Base-by-base conservation (phyloP, 2,888 invertebrate genomes). In the Caenorhabditis drosophilae region DNA sequence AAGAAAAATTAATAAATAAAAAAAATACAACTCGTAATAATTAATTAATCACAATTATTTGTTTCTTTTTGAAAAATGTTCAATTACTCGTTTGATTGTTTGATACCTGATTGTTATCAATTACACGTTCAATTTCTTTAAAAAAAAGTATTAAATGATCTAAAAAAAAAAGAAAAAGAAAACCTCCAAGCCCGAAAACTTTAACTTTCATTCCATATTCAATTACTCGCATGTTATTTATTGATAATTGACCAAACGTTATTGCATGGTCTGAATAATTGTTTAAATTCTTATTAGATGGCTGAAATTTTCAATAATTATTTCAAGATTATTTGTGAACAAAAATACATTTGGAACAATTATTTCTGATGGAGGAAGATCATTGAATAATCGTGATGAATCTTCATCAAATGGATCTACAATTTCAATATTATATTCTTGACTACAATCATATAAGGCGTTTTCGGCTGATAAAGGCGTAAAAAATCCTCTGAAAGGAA, bases 261-360 rank as follows among this genome's bases (percentile, higher is more conserved):
- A 64, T 27, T 26, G 64, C 64, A 26, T 59, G 50, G 40, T 64
- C 64, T n/a, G 64, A 64, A 35, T n/a, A n/a, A n/a, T n/a, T n/a
- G n/a, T n/a, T n/a, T n/a, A n/a, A n/a, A n/a, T n/a, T n/a, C n/a
- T n/a, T n/a, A n/a, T n/a, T n/a, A n/a, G n/a, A n/a, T n/a, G n/a
- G n/a, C n/a, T n/a, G n/a, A n/a, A n/a, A n/a, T n/a, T n/a, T n/a
- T n/a, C n/a, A n/a, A n/a, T n/a, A n/a, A n/a, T n/a, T n/a, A n/a
- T n/a, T n/a, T n/a, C n/a, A n/a, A n/a, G n/a, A n/a, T n/a, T n/a
- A n/a, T n/a, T n/a, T n/a, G n/a, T n/a, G n/a, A n/a, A n/a, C n/a
- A n/a, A n/a, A n/a, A n/a, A n/a, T n/a, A n/a, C 4, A 18, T 18
- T 6, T 3, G 61, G 61, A 36, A 52, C 47, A 12, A 63, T 63